Base-by-base conservation (phyloP, 2,888 invertebrate genomes). In the Campopleginae sp. region DNA sequence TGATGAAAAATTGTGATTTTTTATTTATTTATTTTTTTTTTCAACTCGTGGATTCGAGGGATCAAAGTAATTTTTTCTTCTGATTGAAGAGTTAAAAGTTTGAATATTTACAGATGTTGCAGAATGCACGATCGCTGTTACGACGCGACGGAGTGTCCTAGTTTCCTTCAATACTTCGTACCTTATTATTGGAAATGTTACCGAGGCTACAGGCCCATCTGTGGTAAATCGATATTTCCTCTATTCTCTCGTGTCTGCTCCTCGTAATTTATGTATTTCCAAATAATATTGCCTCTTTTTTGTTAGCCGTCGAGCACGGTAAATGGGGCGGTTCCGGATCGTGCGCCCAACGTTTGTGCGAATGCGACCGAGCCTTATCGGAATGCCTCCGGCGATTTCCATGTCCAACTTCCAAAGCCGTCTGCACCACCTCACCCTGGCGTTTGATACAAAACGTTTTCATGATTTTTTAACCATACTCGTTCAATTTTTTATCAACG, bases 151-250 rank as follows among this genome's bases (percentile, higher is more conserved):
- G 96, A 96, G 90, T 98, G 98, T 90, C 97, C 97, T 4, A 95
- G 96, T 92, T 96, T 96, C 93, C 95, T 97, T 23, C 97, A 97
- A 84, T 98, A 98, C 94, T 96, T 98, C 91, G 96, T 97, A 87
- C 98, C 98, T 2, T 98, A 98, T 93, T 96, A 97, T 89, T 98
- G 98, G 98, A 96, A 96, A 91, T 98, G 98, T 93, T 96, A 96
- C 93, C 95, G 95, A 12, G 96, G 97, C 0, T 92, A 93, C 72
- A 95, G 95, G 89, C 97, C 98, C 0, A 94, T 97, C 48, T 98
- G 98, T 92, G 96, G 97, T 94, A 94, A 95, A 91, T 95, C 94
- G 81, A 90, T 92, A 82, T 93, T 0, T 31, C 42, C 54, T 75
- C 31, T 74, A n/a, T n/a, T n/a, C 42, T 44, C 46, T 5, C 38